Conservation (phyloP, 2,113 vertebrate genomes). For the Tonatia bakeri region DNA sequence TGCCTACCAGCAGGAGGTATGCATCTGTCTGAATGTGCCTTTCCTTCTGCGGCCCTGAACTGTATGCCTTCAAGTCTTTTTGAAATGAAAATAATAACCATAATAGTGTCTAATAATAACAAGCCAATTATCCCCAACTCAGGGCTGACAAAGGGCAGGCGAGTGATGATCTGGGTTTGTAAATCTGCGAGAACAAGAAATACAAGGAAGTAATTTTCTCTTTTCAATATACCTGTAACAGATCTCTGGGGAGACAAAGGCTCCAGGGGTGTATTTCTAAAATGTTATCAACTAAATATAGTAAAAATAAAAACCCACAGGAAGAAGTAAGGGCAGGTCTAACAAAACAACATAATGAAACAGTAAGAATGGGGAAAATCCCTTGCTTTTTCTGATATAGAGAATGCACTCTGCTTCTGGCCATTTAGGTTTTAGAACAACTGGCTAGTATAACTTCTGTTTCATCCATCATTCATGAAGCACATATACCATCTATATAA, state of each 20-base stretch:
- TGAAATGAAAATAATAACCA: slow-evolving; percentile 71
- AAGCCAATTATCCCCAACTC: slow-evolving; percentile 65
- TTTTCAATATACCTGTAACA: slow-evolving; percentile 59
- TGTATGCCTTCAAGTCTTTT: slow-evolving; percentile 31
- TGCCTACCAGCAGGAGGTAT: slow-evolving; percentile 42
- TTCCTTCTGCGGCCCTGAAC: neutral
- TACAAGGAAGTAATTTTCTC: slow-evolving; percentile 63
- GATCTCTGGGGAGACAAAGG: slow-evolving; percentile 45
- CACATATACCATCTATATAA: neutral
- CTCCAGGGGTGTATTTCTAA: slow-evolving; percentile 47
- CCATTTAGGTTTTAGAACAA: neutral
- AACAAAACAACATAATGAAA: neutral
- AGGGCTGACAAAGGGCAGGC: slow-evolving; percentile 53
- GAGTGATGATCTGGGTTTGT: slow-evolving; percentile 49
- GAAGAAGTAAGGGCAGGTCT: slow-evolving; percentile 12
- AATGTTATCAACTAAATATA: slow-evolving; percentile 52
- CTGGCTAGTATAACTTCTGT: neutral
- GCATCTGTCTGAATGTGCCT: slow-evolving; percentile 35
- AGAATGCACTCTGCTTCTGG: neutral
- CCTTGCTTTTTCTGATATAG: neutral
- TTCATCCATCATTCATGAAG: neutral
- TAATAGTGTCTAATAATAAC: slow-evolving; percentile 68
- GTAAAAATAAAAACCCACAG: neutral
- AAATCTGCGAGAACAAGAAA: slow-evolving; percentile 43
- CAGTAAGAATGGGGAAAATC: neutral